Evolutionary conservation across 2,888 invertebrate species (phyloP), one percentile per base, ranked within the genome.

Genomic region (Carpatolechia fugitivella): DNA sequence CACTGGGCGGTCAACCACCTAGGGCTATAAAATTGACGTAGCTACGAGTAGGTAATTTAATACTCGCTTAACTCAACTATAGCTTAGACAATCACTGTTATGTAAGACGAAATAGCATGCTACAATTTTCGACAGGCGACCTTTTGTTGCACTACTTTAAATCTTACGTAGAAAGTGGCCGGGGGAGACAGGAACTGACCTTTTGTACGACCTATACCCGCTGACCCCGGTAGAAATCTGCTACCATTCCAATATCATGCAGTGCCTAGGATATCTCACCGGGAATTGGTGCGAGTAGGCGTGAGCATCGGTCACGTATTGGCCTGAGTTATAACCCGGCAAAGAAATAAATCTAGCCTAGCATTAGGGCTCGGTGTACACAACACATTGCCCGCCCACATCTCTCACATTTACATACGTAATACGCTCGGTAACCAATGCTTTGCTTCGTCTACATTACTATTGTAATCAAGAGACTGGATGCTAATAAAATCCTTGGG

Each of bases 231-330:
- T 65, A 79, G 74, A 77, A 79, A 76, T 80, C 70, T 67, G 82
- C 79, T 85, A 83, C 85, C 77, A 85, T 84, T 86, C 82, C 78
- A 70, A 68, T 64, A 52, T 52, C 52, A 64, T 74, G 77, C 78
- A 52, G 40, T 50, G 36, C 40, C 16, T 41, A 40, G 52, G 52
- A 52, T 52, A 52, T 52, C 52, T 40, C 52, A 41, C 52, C 30
- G 76, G 72, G 71, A 68, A 66, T 65, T 54, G 56, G 62, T 56
- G 31, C 20, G 41, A 48, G 80, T 84, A 76, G 83, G 85, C 86
- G 88, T 88, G 86, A 85, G 76, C 76, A 83, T 84, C 80, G 84
- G 85, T 87, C 87, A 88, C 85, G 88, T 86, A 83, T 83, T 79
- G 77, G 75, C 74, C 78, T 80, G 76, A 88, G 82, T 83, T 86